Base-by-base conservation (phyloP, 2,797 vertebrate genomes). In the Sternarchorhynchus goeldii region DNA sequence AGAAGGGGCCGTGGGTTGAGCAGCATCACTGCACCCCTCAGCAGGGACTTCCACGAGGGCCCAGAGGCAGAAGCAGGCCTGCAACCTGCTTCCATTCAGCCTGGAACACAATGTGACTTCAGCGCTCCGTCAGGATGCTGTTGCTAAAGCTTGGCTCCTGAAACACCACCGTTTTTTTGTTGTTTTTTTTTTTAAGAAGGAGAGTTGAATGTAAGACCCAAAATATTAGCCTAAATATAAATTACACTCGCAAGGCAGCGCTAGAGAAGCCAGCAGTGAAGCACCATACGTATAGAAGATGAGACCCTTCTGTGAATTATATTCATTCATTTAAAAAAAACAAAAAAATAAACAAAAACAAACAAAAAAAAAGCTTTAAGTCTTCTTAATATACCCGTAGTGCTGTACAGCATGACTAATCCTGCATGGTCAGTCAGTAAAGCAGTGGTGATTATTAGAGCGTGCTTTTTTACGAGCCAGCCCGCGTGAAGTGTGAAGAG, bases 401-500 rank as follows among this genome's bases (percentile, higher is more conserved):
- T 57, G 32, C 41, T 41, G 17, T 34, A 29, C 21, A 41, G 50
- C 62, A 58, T 58, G 25, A 72, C 32, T 21, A 73, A 58, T 67
- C 18, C 62, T 70, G 7, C 20, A 39, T 7, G 34, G 45, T 25
- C 66, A 60, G 36, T 58, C 57, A 62, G 56, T 32, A 80, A 77
- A 67, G 64, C 73, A 39, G 73, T 34, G 50, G 17, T 56, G 63
- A 71, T 73, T 65, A 77, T 81, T 62, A 75, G 56, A 72, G 60
- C 41, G 63, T 32, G 12, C 58, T 76, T 41, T 6, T 41, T 64
- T 39, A 73, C 45, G 69, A 73, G 75, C 39, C 70, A 63, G 76
- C 72, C 66, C 76, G 60, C 3, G 45, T 50, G 45, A 73, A 77
- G 77, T 80, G 77, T 75, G 58, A 83, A 82, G 60, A 75, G 36